Conservation (phyloP, 2,888 invertebrate genomes). For the Oxycera nigricornis region DNA sequence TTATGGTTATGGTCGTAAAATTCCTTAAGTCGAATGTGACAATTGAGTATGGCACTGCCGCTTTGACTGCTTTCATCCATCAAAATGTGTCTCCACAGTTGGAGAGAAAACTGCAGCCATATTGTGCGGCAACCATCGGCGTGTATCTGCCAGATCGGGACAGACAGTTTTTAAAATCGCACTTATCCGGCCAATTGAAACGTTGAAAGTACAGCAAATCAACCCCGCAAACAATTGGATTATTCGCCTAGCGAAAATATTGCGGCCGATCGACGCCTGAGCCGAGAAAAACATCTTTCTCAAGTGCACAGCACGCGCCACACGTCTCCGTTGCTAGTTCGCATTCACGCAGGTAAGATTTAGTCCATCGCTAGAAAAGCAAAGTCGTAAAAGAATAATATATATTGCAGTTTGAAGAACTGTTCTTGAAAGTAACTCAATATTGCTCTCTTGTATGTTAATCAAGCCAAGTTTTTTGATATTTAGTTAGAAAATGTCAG, state of each 20-base stretch:
- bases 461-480: slow-evolving; percentile 29
- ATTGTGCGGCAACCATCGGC: slow-evolving; percentile 45
- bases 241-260: background rate
- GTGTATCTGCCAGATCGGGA: slow-evolving; percentile 31
- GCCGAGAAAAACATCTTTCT: background rate
- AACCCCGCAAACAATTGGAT: background rate
- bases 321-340: slow-evolving; percentile 28
- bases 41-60: background rate
- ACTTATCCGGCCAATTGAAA: background rate
- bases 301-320: slow-evolving; percentile 42
- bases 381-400: slow-evolving; percentile 32
- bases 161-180: background rate
- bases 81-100: slow-evolving; percentile 10
- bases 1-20: too few relatives aligned
- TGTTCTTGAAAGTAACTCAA: slow-evolving; percentile 20
- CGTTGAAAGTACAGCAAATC: background rate
- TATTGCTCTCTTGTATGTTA: slow-evolving; percentile 13
- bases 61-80: background rate
- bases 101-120: slow-evolving; percentile 37
- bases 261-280: background rate
- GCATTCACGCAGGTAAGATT: slow-evolving; percentile 45
- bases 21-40: too few relatives aligned
- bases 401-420: slow-evolving; percentile 23
- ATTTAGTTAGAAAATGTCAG: slow-evolving; percentile 17
- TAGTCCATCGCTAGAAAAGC: slow-evolving; percentile 38